Percentiles rank a stretch among this genome's conserved stretches.
phyloP scores from a whole-genome alignment of 2,797 vertebrate species.

The Uromys caudimaculatus region DNA sequence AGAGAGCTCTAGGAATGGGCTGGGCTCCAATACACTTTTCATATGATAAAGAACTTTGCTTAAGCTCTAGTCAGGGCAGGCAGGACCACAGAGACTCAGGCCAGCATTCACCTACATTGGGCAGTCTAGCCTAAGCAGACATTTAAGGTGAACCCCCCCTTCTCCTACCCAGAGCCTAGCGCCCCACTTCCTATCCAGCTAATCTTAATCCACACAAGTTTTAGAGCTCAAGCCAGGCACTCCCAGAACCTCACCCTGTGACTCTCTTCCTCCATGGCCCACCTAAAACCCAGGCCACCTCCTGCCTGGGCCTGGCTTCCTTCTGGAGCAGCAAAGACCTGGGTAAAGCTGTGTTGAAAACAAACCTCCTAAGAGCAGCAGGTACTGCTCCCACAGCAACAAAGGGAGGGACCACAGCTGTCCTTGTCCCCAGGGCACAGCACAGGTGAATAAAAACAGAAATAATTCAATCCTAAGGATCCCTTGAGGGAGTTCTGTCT shows the following conservation, averaged over 20 bases:
- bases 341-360: not conserved
- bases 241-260: not conserved
- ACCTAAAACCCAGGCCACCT: not conserved
- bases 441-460: conserved; percentile 68
- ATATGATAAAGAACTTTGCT: not conserved
- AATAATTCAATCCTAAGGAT: conserved; percentile 39
- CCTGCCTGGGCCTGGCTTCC: not conserved
- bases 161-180: not conserved
- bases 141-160: too few relatives aligned
- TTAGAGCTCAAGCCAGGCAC: not conserved
- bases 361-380: not conserved
- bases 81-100: not conserved
- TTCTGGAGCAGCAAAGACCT: not conserved
- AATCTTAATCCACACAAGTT: not conserved
- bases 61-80: not conserved
- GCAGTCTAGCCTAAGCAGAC: not conserved
- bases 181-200: not conserved
- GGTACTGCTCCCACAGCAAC: not conserved
- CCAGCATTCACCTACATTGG: not conserved
- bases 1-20: not conserved
- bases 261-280: not conserved
- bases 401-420: not conserved
- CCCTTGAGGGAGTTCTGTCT: not conserved
- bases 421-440: not conserved
- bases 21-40: not conserved